These are phyloP conservation scores for Camponotus fellah DNA, from an alignment of 2,888 invertebrate species.

Conservation along the genomic window DNA sequence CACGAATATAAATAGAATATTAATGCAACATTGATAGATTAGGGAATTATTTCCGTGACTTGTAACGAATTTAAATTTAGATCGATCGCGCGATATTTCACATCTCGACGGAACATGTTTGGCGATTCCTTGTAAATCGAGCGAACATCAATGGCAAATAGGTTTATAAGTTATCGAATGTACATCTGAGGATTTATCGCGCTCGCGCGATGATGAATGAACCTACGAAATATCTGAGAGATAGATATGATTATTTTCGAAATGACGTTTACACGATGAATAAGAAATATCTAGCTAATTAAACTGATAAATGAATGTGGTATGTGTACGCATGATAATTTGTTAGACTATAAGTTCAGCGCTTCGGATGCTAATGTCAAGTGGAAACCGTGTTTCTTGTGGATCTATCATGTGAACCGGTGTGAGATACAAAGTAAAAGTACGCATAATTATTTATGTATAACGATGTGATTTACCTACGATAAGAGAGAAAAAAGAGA, in stretches of 20 bases:
- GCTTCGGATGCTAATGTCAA: constrained; percentile 33
- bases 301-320: constrained; percentile 45
- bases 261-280: neutral
- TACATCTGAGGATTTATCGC: constrained; percentile 30
- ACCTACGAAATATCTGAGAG: constrained; percentile 25
- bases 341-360: constrained; percentile 17
- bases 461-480: neutral
- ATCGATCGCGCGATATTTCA: constrained; percentile 13
- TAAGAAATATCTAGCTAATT: constrained; percentile 45
- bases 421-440: neutral
- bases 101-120: constrained; percentile 5
- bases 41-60: neutral
- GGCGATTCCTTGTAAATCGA: constrained; percentile 5
- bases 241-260: constrained; percentile 33
- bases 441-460: neutral
- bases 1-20: constrained; percentile 5
- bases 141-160: neutral
- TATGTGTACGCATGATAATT: constrained; percentile 17
- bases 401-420: constrained; percentile 6
- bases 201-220: constrained; percentile 25
- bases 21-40: constrained; percentile 1
- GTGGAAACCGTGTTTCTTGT: neutral
- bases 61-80: constrained; percentile 9
- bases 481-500: no score
- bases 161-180: constrained; percentile 13